These are phyloP conservation scores for Talpa occidentalis DNA, from an alignment of 2,113 vertebrate species.

Conservation along the genomic window DNA sequence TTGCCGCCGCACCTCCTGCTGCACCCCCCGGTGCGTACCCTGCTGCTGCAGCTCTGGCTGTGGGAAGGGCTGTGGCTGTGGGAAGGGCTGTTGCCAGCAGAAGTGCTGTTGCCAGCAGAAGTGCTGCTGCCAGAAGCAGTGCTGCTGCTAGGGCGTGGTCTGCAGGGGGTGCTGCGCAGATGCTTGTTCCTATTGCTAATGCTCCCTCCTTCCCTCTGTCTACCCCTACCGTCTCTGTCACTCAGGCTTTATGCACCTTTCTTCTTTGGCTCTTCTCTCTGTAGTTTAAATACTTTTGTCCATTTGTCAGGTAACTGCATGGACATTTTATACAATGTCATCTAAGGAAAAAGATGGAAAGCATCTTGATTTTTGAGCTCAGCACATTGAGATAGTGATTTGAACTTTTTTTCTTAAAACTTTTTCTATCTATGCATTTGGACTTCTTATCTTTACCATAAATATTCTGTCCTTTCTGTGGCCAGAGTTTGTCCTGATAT, in stretches of 20 bases:
- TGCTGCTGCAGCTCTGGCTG: not conserved
- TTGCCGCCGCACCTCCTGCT: not conserved
- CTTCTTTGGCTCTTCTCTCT: not conserved
- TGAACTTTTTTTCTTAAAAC: not conserved
- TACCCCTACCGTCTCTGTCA: rapidly evolving
- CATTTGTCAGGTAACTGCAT: not conserved
- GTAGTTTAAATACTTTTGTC: not conserved
- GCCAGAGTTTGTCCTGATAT: not conserved
- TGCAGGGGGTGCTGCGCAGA: too few species aligned
- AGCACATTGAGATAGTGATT: not conserved
- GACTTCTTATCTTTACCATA: not conserved
- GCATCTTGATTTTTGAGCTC: not conserved
- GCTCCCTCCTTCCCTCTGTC: not conserved
- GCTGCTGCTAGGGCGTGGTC: not conserved
- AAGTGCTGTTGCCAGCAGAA: slow-evolving; percentile 24
- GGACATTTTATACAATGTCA: not conserved
- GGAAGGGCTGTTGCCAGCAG: slow-evolving; percentile 22
- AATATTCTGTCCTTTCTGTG: not conserved
- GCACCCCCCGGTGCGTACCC: not conserved
- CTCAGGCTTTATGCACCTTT: not conserved
- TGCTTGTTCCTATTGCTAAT: rapidly evolving
- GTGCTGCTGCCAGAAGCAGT: not conserved
- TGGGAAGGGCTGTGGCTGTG: slow-evolving; percentile 33
- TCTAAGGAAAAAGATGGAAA: not conserved
- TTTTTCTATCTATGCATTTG: not conserved